Evolutionary conservation across 2,113 vertebrate genomes (phyloP), one percentile per base, ranked within the genome.

Genomic region (Triplophysa rosa): DNA sequence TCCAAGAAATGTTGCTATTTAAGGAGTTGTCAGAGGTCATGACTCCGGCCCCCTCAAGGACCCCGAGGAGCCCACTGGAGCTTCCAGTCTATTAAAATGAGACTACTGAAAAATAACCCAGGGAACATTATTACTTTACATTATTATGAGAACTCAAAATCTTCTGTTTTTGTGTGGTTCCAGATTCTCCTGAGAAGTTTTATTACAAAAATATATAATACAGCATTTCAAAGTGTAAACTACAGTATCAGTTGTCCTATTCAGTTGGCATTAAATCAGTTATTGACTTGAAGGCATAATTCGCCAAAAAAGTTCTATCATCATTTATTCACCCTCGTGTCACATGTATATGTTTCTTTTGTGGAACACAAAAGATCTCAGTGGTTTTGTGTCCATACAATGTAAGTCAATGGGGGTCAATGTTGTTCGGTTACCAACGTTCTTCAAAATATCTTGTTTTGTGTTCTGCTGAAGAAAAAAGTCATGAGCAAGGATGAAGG

Each of bases 1-100:
- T 58, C 52, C 49, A 58, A 71, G 49, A 71, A 71, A 71, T 71
- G 68, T 52, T 71, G 17, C 49, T 70, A 49, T 70, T 56, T 56
- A 14, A 71, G 49, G 17, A 71, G 33, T 59, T 54, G 40, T 73
- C 13, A 10, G 33, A 14, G 12, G 54, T 45, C 56, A 61, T 61
- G 70, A 61, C 52, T 73, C 33, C 3, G 24, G 10, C 33, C n/a
- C 29, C 54, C n/a, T 21, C 19, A 73, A 24, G 7, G 37, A 59
- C 40, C 70, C 54, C 2, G n/a, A 59, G 33, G 29, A 72, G 68
- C 14, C 24, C 24, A 56, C 26, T 40, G 17, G 2, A n/a, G 54
- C 70, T 42, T 61, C 29, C 37, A 73, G 13, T 4, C 56, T 45
- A 17, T 58, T 58, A 45, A 29, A 70, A 70, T 70, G 3, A n/a